Evolutionary conservation across 53 echinoderm and acorn worm species (phyloP).

Genomic region (Crossaster papposus): DNA sequence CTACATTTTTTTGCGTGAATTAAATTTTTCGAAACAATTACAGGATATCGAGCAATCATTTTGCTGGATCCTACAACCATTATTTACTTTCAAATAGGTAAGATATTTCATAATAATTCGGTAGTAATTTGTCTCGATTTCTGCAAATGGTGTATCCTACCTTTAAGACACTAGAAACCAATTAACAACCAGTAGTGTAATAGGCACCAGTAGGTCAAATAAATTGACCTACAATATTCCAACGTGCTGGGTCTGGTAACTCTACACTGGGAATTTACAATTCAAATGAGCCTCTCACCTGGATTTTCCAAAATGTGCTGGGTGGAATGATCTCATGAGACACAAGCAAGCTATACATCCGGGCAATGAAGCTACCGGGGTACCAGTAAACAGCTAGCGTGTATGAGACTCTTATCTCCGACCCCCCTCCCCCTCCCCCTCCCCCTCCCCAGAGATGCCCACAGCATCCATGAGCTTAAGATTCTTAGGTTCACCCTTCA

Average conservation of each 20-base stretch:
- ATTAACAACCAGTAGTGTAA: too few species aligned
- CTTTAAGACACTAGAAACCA: background rate
- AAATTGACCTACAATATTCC: background rate
- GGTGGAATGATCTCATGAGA: background rate
- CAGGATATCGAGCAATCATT: too few species aligned
- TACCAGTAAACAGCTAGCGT: background rate
- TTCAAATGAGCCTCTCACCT: background rate
- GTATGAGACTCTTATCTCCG: background rate
- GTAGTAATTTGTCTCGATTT: too few species aligned
- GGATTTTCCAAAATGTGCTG: background rate
- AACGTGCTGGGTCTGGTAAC: background rate
- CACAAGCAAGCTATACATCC: background rate
- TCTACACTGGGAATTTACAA: background rate
- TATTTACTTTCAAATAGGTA: too few species aligned
- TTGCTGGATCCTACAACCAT: too few species aligned
- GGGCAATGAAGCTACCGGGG: conserved; percentile 2
- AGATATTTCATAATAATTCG: too few species aligned
- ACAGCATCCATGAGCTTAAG: background rate
- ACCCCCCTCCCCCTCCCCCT: background rate
- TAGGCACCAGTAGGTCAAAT: background rate
- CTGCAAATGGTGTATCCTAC: too few species aligned
- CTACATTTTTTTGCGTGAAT: too few species aligned
- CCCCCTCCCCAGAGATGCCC: background rate
- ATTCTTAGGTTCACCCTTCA: background rate
- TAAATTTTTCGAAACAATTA: too few species aligned